phyloP scores from a whole-genome alignment of 2,888 invertebrate species.

The Carterocephalus palaemon region DNA sequence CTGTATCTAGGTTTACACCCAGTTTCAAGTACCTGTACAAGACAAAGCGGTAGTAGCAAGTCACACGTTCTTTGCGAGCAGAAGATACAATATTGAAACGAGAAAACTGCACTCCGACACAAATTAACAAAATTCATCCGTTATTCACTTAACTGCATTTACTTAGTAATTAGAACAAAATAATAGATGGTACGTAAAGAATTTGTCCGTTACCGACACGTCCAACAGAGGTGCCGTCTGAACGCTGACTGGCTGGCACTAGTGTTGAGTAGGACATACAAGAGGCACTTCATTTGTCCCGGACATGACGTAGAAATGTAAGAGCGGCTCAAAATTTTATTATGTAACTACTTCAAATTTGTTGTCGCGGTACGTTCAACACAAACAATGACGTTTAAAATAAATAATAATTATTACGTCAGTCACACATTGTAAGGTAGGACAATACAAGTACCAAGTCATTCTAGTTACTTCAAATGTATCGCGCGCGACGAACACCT shows the following conservation, averaged over 20 bases:
- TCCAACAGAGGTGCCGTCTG: conserved; percentile 42
- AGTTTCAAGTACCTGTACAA: conserved; percentile 76
- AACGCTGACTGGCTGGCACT: conserved; percentile 70
- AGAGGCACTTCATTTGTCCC: too few species aligned
- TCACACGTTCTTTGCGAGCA: conserved; percentile 45
- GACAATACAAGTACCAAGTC: too few species aligned
- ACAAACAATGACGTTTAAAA: too few species aligned
- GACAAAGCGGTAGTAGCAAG: conserved; percentile 70
- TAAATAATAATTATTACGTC: too few species aligned
- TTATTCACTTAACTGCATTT: conserved; percentile 54
- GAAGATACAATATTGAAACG: conserved; percentile 19
- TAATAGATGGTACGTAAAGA: conserved; percentile 69
- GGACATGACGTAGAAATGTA: too few species aligned
- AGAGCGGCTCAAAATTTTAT: too few species aligned
- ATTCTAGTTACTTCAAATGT: too few species aligned
- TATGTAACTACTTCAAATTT: too few species aligned
- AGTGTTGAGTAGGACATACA: too few species aligned
- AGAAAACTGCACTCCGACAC: conserved; percentile 14
- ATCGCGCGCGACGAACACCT: too few species aligned
- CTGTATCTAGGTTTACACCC: conserved; percentile 76
- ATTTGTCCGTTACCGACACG: conserved; percentile 39
- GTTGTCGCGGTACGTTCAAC: too few species aligned
- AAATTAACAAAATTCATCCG: conserved; percentile 37
- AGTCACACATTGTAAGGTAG: too few species aligned
- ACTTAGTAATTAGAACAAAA: conserved; percentile 61